Percentiles rank a stretch among this genome's conserved stretches.
phyloP scores from a whole-genome alignment of 2,113 vertebrate genomes.

The Oceanites oceanicus region DNA sequence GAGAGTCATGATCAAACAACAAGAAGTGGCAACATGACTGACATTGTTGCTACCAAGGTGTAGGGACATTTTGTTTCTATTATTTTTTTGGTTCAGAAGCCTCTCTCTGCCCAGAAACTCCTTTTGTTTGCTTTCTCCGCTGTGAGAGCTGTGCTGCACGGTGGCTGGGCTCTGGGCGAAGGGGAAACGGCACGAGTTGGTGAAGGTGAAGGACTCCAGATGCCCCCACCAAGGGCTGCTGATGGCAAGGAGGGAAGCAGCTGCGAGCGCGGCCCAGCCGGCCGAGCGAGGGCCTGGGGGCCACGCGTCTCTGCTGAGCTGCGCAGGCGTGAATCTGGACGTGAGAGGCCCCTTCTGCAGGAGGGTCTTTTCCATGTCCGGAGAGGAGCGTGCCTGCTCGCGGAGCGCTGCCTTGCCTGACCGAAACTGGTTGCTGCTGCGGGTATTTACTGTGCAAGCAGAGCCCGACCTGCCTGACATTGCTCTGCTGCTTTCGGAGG shows the following conservation, averaged over 20 bases:
- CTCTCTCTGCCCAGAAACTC: background rate
- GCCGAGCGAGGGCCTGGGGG: rapidly evolving
- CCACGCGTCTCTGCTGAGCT: rapidly evolving
- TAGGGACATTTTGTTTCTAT: background rate
- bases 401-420: rapidly evolving
- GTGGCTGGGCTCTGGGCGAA: background rate
- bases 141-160: background rate
- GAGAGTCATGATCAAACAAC: rapidly evolving
- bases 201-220: background rate
- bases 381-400: rapidly evolving
- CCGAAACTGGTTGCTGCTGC: rapidly evolving
- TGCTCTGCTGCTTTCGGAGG: background rate
- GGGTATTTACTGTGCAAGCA: rapidly evolving
- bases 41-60: background rate
- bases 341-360: rapidly evolving
- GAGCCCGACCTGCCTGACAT: rapidly evolving
- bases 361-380: rapidly evolving
- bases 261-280: background rate
- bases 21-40: background rate
- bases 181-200: rapidly evolving
- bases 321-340: rapidly evolving
- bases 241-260: rapidly evolving
- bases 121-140: rapidly evolving
- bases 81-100: background rate
- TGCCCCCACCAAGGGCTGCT: background rate